phyloP scores from a whole-genome alignment of 2,888 invertebrate genomes.

The Lampropteryx suffumata region DNA sequence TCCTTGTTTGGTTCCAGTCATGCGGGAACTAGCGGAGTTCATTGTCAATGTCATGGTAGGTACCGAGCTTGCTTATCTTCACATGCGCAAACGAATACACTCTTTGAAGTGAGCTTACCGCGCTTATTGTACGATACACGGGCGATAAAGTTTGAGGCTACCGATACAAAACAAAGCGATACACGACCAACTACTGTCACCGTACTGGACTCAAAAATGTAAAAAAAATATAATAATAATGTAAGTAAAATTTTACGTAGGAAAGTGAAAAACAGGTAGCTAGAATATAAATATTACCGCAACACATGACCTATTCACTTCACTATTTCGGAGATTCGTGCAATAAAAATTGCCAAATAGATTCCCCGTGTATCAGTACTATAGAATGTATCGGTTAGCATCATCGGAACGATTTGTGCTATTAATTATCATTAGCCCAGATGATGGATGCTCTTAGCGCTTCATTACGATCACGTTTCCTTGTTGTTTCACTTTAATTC shows the following conservation, averaged over 20 bases:
- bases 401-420: conserved; percentile 52
- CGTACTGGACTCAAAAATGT: too few relatives aligned
- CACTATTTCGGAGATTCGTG: background rate
- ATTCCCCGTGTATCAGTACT: conserved; percentile 11
- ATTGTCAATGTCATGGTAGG: conserved; percentile 42
- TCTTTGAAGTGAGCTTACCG: conserved; percentile 47
- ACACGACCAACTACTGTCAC: too few relatives aligned
- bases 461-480: conserved; percentile 62
- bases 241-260: too few relatives aligned
- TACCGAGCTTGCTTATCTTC: conserved; percentile 43
- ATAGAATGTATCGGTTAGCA: conserved; percentile 40
- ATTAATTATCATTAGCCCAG: conserved; percentile 60
- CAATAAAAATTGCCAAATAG: conserved; percentile 2
- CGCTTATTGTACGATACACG: conserved; percentile 44
- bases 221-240: too few relatives aligned
- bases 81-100: conserved; percentile 30
- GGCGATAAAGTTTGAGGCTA: background rate
- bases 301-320: background rate
- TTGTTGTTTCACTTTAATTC: conserved; percentile 58
- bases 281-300: too few relatives aligned
- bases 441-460: conserved; percentile 67
- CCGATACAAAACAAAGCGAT: too few relatives aligned
- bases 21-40: conserved; percentile 22
- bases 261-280: too few relatives aligned
- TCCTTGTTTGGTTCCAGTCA: conserved; percentile 22